Evolutionary conservation across 1,140 invertebrate genomes (phyloP), one percentile per base, ranked within the genome.

Genomic region (Lanistes nyassanus): DNA sequence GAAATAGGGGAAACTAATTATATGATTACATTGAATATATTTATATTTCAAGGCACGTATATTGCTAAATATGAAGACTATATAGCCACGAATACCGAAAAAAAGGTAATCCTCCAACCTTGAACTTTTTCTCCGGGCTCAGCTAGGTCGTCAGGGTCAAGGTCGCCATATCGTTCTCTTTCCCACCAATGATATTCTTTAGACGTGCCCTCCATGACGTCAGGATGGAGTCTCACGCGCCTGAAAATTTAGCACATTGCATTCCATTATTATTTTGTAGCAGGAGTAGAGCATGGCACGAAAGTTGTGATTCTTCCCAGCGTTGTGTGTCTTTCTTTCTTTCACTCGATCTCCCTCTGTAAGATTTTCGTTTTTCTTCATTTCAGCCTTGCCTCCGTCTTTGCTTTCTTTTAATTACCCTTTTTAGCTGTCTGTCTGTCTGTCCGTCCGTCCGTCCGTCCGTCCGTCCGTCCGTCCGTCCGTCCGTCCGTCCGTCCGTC

Each of bases 121-220:
- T 67, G 9, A 13, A 16, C 65, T n/a, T 39, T 67, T 21, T 36
- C 13, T 11, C 19, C 36, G 13, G 42, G 26, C 37, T 39, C n/a
- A n/a, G n/a, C n/a, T n/a, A n/a, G n/a, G n/a, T n/a, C 16, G 37
- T 67, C 65, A 21, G 26, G 34, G 47, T 55, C 47, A 37, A 19
- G 29, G 31, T 16, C 3, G 6, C 80, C 81, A 55, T 79, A 83
- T 58, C 84, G 75, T 60, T 76, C 81, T 70, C 83, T 76, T 9
- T 81, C 82, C 84, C 84, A 86, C 70, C 70, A 72, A 55, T 72
- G 70, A 37, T 72, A 72, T 55, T 72, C 70, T 34, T 72, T 72
- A 23, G 29, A 9, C 11, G 55, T 72, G n/a, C 70, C 70, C 21
- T 42, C 13, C 19, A 72, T 36, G 55, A 72, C 56, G 4, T 72